These are phyloP conservation scores for Austrofundulus limnaeus DNA, from an alignment of 2,113 vertebrate species.

Conservation along the genomic window DNA sequence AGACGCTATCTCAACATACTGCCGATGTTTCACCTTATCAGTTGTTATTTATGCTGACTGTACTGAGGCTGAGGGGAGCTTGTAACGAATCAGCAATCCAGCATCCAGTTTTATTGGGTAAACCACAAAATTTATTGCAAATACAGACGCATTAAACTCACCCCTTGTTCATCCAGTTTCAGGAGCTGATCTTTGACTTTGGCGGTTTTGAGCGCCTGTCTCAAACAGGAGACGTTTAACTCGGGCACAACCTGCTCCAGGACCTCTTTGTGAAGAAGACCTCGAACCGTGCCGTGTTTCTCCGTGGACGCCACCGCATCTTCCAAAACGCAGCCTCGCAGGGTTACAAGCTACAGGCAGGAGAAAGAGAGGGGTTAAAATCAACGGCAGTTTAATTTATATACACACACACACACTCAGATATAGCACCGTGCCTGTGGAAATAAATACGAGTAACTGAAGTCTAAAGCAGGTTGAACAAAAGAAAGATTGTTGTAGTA, in stretches of 20 bases:
- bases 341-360: slow-evolving; percentile 83
- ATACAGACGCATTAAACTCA: slow-evolving; percentile 61
- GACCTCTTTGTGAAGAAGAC: slow-evolving; percentile 87
- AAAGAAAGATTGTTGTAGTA: slow-evolving; percentile 15
- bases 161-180: slow-evolving; percentile 94
- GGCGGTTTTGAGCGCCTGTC: slow-evolving; percentile 83
- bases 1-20: not conserved
- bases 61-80: not conserved
- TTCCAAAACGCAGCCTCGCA: slow-evolving; percentile 89
- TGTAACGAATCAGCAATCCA: not conserved
- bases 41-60: not conserved
- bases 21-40: not conserved
- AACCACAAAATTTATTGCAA: not conserved
- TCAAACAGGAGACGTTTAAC: slow-evolving; percentile 86
- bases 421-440: not conserved
- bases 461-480: slow-evolving; percentile 23
- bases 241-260: slow-evolving; percentile 89
- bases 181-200: slow-evolving; percentile 93
- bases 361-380: not conserved
- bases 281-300: slow-evolving; percentile 84
- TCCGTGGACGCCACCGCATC: slow-evolving; percentile 85
- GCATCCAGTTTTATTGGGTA: slow-evolving; percentile 4
- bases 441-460: not conserved
- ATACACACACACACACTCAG: not conserved
- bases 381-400: not conserved